Percentiles rank a stretch among this genome's conserved stretches.
These are phyloP conservation scores for Oscheius myriophilus DNA, from an alignment of 2,888 invertebrate genomes.

Conservation along the genomic window DNA sequence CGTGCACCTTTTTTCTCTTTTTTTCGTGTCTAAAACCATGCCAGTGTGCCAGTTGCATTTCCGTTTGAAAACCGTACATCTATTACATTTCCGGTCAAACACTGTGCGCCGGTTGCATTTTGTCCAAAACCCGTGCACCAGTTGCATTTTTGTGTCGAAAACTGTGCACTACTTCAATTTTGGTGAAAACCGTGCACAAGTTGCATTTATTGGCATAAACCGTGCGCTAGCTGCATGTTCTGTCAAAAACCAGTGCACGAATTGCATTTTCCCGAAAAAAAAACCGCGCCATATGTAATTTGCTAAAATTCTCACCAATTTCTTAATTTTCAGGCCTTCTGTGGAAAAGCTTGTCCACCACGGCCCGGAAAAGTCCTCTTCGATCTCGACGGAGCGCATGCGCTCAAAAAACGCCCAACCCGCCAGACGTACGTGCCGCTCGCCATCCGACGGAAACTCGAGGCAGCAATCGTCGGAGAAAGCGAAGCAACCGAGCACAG, in stretches of 20 bases:
- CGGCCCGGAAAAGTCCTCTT: not conserved
- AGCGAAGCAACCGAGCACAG: not conserved
- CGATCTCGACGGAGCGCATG: slow-evolving; percentile 23
- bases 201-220: no score
- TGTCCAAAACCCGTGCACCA: no score
- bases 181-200: not conserved
- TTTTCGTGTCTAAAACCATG: no score
- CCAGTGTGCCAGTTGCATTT: no score
- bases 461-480: slow-evolving; percentile 36
- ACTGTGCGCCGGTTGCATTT: no score
- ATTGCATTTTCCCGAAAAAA: no score
- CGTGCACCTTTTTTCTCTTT: no score
- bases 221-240: no score
- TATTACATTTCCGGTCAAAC: no score
- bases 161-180: no score
- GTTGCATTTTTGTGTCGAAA: no score
- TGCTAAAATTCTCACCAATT: not conserved
- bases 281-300: not conserved
- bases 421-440: slow-evolving; percentile 66
- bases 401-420: slow-evolving; percentile 68
- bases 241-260: not conserved
- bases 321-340: slow-evolving; percentile 11
- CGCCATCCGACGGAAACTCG: slow-evolving; percentile 54
- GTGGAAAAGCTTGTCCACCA: slow-evolving; percentile 5
- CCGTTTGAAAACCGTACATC: no score